Percentiles rank a stretch among this genome's conserved stretches.
Evolutionary conservation across 2,797 vertebrate genomes (phyloP).

Genomic region (Hafferia zeledoni): DNA sequence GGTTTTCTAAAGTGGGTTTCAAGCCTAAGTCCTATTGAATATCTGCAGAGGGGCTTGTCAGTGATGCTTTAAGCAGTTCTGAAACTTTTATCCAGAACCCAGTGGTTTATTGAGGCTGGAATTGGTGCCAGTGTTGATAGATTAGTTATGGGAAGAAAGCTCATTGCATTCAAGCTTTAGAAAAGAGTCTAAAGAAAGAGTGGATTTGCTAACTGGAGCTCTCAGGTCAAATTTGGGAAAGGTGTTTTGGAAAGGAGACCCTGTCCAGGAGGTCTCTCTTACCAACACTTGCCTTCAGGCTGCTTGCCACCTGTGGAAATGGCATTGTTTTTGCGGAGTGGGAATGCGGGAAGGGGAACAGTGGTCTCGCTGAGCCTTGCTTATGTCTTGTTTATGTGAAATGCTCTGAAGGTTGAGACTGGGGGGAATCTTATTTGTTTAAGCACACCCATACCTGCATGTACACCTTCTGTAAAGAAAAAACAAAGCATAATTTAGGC

Average conservation of each 20-base stretch:
- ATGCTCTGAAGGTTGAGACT: background rate
- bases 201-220: background rate
- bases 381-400: background rate
- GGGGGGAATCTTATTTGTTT: background rate
- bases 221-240: background rate
- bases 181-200: background rate
- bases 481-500: background rate
- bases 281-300: background rate
- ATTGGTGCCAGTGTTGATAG: background rate
- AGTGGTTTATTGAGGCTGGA: background rate
- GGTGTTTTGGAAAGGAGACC: background rate
- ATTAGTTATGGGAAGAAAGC: background rate
- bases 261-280: background rate
- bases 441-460: background rate
- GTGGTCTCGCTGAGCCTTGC: background rate
- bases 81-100: background rate
- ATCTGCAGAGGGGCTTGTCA: background rate
- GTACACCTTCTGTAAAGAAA: background rate
- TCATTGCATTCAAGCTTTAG: background rate
- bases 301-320: background rate
- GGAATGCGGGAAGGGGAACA: accelerated
- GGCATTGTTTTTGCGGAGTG: background rate
- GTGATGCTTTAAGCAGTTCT: background rate
- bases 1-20: background rate
- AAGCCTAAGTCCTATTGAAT: background rate